Evolutionary conservation across 2,113 vertebrate species (phyloP).

Genomic region (Entomyzon cyanotis): DNA sequence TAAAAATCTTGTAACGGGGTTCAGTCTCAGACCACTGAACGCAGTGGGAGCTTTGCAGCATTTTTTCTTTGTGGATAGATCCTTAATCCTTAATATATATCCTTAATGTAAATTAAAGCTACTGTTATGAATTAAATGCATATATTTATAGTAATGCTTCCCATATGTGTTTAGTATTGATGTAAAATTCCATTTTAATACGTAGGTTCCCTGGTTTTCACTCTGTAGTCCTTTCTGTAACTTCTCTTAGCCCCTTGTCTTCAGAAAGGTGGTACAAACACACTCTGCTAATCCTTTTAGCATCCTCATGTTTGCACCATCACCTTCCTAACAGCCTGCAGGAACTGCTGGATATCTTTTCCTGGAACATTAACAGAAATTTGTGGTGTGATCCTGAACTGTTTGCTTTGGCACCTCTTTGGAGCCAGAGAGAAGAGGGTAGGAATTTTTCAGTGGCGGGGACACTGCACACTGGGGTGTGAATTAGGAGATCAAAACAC

Average conservation of each 20-base stretch:
- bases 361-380: slow-evolving; percentile 55
- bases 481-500: slow-evolving; percentile 59
- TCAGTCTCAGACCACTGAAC: not conserved
- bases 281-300: slow-evolving; percentile 52
- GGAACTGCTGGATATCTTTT: slow-evolving; percentile 45
- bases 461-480: slow-evolving; percentile 30
- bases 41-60: not conserved
- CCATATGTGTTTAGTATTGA: not conserved
- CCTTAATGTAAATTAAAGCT: not conserved
- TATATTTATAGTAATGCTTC: not conserved
- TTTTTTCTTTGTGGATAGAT: not conserved
- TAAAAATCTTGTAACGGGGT: not conserved
- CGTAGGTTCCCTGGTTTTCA: not conserved
- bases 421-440: slow-evolving; percentile 42
- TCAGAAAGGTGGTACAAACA: slow-evolving; percentile 20
- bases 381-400: slow-evolving; percentile 32
- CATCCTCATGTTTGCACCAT: slow-evolving; percentile 52
- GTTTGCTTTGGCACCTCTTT: slow-evolving; percentile 60
- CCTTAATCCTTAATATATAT: not conserved
- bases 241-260: not conserved
- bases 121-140: not conserved
- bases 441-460: slow-evolving; percentile 36
- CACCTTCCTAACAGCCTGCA: slow-evolving; percentile 28
- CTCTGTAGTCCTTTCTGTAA: not conserved
- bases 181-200: not conserved